Percentiles rank a stretch among this genome's conserved stretches.
phyloP scores from a whole-genome alignment of 1,140 invertebrate species.

The Nixonia krombeini region DNA sequence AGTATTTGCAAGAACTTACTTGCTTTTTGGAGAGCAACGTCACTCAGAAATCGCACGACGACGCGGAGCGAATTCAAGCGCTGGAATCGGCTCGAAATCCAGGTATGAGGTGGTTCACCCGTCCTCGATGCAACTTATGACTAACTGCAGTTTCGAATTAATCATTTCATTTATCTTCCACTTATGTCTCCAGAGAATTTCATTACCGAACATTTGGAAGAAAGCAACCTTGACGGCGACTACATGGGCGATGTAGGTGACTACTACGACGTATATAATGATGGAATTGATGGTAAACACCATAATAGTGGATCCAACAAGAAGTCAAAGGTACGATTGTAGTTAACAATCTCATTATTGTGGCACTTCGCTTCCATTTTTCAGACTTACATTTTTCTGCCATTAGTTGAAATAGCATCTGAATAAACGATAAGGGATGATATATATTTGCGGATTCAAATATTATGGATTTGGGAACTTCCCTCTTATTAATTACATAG shows the following conservation, averaged over 20 bases:
- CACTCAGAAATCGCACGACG: conserved; percentile 53
- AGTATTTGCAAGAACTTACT: conserved; percentile 77
- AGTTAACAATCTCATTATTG: neutral
- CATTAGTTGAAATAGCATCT: too few relatives aligned
- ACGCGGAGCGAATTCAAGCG: conserved; percentile 53
- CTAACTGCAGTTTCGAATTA: neutral
- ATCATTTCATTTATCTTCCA: conserved; percentile 21
- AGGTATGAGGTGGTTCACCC: conserved; percentile 39
- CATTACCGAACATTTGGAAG: conserved; percentile 28
- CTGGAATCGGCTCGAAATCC: conserved; percentile 55
- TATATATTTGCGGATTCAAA: too few relatives aligned
- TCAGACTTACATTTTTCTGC: too few relatives aligned
- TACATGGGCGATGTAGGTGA: conserved; percentile 53
- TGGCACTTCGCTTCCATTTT: too few relatives aligned
- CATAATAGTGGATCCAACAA: conserved; percentile 39
- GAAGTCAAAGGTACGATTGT: conserved; percentile 47
- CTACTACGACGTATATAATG: conserved; percentile 49
- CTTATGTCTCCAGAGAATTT: conserved; percentile 43
- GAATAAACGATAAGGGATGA: too few relatives aligned
- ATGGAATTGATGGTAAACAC: conserved; percentile 47
- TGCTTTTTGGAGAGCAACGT: conserved; percentile 75
- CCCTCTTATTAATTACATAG: too few relatives aligned
- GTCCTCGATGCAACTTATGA: conserved; percentile 12
- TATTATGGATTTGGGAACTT: too few relatives aligned
- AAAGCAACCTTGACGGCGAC: conserved; percentile 44